phyloP scores from a whole-genome alignment of 2,888 invertebrate genomes.

The Alcis repandata region DNA sequence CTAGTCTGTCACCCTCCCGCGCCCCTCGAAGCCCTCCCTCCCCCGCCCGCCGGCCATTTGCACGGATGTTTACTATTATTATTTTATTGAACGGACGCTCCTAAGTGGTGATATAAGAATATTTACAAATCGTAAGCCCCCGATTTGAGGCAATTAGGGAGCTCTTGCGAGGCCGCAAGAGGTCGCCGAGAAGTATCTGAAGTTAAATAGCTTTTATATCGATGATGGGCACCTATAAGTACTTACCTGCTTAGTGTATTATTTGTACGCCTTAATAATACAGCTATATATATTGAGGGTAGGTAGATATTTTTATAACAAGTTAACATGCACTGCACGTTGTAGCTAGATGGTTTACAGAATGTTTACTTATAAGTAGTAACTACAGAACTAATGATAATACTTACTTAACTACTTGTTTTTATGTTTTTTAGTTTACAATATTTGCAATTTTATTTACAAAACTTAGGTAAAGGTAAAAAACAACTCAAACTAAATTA shows the following conservation, averaged over 20 bases:
- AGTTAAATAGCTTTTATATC: constrained; percentile 46
- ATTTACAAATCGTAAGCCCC: constrained; percentile 75
- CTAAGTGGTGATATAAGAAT: constrained; percentile 81
- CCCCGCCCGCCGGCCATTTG: constrained; percentile 83
- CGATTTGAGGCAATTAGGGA: constrained; percentile 67
- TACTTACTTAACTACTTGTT: no score
- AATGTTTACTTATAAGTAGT: no score
- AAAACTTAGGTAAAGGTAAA: no score
- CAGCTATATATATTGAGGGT: neutral
- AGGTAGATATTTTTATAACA: neutral
- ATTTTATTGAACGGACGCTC: constrained; percentile 85
- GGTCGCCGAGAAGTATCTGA: constrained; percentile 45
- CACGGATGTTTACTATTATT: constrained; percentile 86
- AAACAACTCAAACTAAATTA: no score
- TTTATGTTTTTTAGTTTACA: no score
- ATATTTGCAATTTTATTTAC: no score
- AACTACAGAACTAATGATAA: no score
- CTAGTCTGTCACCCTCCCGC: constrained; percentile 64
- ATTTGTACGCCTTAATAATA: constrained; percentile 25
- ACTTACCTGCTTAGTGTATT: neutral
- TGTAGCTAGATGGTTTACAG: no score
- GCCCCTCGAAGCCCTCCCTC: constrained; percentile 53
- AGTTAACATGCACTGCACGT: no score
- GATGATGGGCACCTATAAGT: constrained; percentile 6
- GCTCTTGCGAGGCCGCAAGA: constrained; percentile 49